A percentile compares a stretch with the other conserved stretches of the same genome.
Evolutionary conservation across 2,888 invertebrate genomes (phyloP).

Genomic region (Argyra leucocephala): DNA sequence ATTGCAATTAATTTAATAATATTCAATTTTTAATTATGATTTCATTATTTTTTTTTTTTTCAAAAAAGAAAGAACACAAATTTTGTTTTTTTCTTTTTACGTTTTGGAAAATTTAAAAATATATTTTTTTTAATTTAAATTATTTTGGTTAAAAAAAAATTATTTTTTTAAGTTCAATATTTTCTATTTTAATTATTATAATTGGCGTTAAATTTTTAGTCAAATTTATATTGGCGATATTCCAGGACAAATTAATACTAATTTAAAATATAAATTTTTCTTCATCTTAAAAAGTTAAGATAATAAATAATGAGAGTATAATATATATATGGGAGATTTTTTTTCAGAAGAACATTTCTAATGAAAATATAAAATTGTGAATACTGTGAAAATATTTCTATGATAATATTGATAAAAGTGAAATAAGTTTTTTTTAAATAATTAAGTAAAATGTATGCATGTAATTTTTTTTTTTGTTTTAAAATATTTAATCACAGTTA

Average conservation of each 20-base stretch:
- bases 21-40: not conserved
- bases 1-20: not conserved
- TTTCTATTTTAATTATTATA: not conserved
- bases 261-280: not conserved
- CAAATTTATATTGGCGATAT: not conserved
- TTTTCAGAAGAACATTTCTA: too few species aligned
- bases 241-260: not conserved
- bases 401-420: too few species aligned
- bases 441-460: too few species aligned
- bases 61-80: not conserved
- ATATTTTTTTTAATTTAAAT: not conserved
- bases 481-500: not conserved
- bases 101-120: not conserved
- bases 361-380: too few species aligned
- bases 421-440: too few species aligned
- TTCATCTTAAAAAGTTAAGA: too few species aligned
- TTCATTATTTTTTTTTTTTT: not conserved
- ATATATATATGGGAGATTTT: too few species aligned
- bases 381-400: too few species aligned
- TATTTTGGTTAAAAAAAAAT: not conserved
- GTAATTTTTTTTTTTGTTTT: too few species aligned
- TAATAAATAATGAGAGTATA: too few species aligned
- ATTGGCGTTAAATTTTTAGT: not conserved
- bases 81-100: not conserved
- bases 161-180: not conserved